Evolutionary conservation across 2,797 vertebrate species (phyloP), one percentile per base, ranked within the genome.

Genomic region (Mormyrus proboscirostris): DNA sequence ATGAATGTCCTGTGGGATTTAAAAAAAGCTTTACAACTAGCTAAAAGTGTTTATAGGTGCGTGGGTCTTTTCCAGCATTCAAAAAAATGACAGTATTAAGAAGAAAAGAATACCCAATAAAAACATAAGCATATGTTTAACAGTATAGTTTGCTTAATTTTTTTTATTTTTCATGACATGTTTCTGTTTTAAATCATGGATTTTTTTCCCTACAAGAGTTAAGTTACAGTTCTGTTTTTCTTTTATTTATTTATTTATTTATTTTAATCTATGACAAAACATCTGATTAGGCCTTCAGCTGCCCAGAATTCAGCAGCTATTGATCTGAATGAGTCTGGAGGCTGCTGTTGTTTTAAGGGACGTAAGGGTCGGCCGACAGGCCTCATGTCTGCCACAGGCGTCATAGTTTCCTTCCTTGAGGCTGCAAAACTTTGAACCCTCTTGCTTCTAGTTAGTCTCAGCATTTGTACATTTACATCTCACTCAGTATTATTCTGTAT

Each of bases 371-470:
- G 33, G 16, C 12, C 51, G 25, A 22, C 86, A 38, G 55, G 16
- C 14, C 53, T 47, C 25, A n/a, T 14, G 57, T 33, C 55, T 47
- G 8, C 59, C 59, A 89, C 73, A 88, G 91, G 91, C 88, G 41
- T 91, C 92, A n/a, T 88, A 90, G 90, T 29, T 88, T 47, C 53
- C 83, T 90, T 91, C 91, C 90, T 79, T 49, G 87, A 88, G 89
- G 89, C 90, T 51, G 3, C 84, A 87, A 89, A 87, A 89, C 90
- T 50, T 22, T 49, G 82, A 44, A 22, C 86, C 88, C 76, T 88
- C 88, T 51, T 76, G 76, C 41, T 89, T 93, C 93, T 93, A 94
- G 94, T 94, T 93, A 93, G 92, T 93, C 92, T 91, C 91, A 93
- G 90, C 90, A 90, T 92, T 19, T 29, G 4, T 10, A n/a, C 91